phyloP scores from a whole-genome alignment of 2,888 invertebrate species.

The Odontocolon sp. region DNA sequence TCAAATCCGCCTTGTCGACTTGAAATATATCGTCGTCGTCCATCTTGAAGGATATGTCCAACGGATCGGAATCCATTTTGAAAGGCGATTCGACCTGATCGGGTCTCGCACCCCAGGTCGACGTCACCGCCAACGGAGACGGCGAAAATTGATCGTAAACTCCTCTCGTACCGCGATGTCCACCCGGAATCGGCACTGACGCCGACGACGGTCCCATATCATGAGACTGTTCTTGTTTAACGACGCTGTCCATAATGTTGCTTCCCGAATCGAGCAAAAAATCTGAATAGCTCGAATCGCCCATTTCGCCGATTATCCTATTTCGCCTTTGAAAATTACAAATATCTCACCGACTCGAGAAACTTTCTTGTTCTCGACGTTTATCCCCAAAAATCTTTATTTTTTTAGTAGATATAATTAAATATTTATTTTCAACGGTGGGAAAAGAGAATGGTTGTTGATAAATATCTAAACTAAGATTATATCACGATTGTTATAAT shows the following conservation, averaged over 20 bases:
- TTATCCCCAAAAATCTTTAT: no score
- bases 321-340: conserved; percentile 3
- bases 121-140: conserved; percentile 73
- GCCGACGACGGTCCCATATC: conserved; percentile 77
- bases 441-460: no score
- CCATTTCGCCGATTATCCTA: conserved; percentile 63
- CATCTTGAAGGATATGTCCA: conserved; percentile 85
- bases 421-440: no score
- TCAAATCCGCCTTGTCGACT: conserved; percentile 93
- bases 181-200: conserved; percentile 78
- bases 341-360: background rate
- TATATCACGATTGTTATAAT: no score
- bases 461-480: no score
- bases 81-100: conserved; percentile 74
- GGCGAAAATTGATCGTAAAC: conserved; percentile 78
- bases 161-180: conserved; percentile 75
- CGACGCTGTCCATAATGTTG: conserved; percentile 69
- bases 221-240: conserved; percentile 74
- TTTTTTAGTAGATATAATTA: no score
- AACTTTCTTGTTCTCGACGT: conserved; percentile 34
- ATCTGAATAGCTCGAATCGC: conserved; percentile 72
- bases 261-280: conserved; percentile 68
- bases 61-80: conserved; percentile 74
- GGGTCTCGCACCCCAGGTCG: conserved; percentile 83
- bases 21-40: conserved; percentile 95